phyloP scores from a whole-genome alignment of 2,797 vertebrate genomes.

The Spea hammondii region DNA sequence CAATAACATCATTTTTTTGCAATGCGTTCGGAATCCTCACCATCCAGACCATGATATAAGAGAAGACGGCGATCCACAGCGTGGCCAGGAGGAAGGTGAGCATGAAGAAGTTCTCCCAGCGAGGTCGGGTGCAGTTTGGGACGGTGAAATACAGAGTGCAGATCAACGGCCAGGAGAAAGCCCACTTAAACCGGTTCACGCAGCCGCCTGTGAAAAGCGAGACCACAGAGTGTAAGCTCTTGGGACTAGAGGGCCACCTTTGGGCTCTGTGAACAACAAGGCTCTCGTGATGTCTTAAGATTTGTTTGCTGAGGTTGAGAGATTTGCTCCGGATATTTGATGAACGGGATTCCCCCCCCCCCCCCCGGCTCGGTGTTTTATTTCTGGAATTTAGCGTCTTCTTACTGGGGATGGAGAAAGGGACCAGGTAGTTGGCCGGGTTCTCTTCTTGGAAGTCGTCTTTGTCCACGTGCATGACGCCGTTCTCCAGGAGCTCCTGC shows the following conservation, averaged over 20 bases:
- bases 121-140: constrained; percentile 89
- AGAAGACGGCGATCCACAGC: constrained; percentile 94
- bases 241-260: background rate
- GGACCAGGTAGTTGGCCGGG: constrained; percentile 74
- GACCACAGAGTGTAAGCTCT: constrained; percentile 11
- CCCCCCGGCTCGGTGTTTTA: no score
- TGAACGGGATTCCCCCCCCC: no score
- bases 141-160: constrained; percentile 81
- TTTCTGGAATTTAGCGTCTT: no score
- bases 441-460: constrained; percentile 68
- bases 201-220: constrained; percentile 61
- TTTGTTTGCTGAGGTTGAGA: no score
- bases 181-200: constrained; percentile 84
- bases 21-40: constrained; percentile 65
- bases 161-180: constrained; percentile 90
- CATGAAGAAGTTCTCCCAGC: constrained; percentile 95
- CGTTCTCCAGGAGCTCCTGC: constrained; percentile 85
- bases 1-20: background rate
- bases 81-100: constrained; percentile 89
- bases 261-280: background rate
- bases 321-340: no score
- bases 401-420: constrained; percentile 85
- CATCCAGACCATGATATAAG: constrained; percentile 99
- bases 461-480: constrained; percentile 85
- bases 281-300: no score